These are phyloP conservation scores for Falco cherrug DNA, from an alignment of 2,797 vertebrate genomes.

Conservation along the genomic window DNA sequence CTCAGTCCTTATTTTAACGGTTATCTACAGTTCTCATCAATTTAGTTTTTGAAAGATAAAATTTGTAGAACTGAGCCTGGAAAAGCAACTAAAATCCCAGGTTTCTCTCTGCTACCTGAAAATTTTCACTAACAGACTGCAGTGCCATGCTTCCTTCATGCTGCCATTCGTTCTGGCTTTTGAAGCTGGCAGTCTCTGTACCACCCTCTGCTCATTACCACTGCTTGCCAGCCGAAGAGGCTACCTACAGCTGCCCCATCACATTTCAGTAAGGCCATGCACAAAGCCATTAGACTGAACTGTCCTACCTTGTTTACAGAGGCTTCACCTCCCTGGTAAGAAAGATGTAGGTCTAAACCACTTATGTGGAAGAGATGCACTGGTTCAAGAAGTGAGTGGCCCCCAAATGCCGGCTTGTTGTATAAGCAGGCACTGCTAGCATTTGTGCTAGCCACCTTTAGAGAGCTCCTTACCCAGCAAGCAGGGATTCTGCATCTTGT, in stretches of 20 bases:
- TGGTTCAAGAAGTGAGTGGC: neutral
- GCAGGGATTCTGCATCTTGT: neutral
- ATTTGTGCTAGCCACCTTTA: neutral
- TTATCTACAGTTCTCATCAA: neutral
- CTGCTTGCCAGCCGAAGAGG: neutral
- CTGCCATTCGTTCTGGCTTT: neutral
- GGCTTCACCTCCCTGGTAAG: neutral
- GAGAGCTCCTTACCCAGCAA: neutral
- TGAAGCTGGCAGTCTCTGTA: neutral
- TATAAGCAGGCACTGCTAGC: fast-evolving
- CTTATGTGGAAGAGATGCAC: neutral
- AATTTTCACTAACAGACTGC: neutral
- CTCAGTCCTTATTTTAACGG: neutral
- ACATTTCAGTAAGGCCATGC: neutral
- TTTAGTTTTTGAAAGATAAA: neutral
- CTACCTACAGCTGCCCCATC: neutral
- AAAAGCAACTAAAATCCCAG: neutral
- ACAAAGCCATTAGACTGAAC: neutral
- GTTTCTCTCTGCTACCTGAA: neutral
- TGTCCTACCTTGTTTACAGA: neutral
- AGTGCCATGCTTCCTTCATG: neutral
- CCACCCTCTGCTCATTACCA: neutral
- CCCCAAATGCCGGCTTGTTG: neutral
- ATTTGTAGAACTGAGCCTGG: neutral
- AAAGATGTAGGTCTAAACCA: neutral